Evolutionary conservation across 2,888 invertebrate species (phyloP).

Genomic region (Slavum lentiscoides): DNA sequence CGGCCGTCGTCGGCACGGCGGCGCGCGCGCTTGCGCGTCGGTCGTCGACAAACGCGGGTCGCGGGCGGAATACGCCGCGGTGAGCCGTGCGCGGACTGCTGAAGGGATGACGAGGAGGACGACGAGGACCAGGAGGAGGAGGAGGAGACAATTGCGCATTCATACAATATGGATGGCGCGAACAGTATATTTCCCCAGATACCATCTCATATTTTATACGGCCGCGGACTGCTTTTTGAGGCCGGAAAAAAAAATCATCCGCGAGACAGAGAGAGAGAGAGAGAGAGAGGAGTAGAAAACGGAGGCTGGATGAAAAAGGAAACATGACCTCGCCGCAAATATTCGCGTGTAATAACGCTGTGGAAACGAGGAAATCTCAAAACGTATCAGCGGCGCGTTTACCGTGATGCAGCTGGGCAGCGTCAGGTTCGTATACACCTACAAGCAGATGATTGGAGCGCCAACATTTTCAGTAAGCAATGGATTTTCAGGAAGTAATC

Average conservation of each 20-base stretch:
- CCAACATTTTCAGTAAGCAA: too few species aligned
- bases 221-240: background rate
- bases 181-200: conserved; percentile 51
- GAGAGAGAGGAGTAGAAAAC: conserved; percentile 1
- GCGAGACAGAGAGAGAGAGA: background rate
- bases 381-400: too few species aligned
- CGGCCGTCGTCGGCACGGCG: background rate
- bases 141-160: conserved; percentile 27
- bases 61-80: background rate
- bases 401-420: too few species aligned
- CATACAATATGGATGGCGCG: conserved; percentile 45
- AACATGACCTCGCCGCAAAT: too few species aligned
- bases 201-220: conserved; percentile 53
- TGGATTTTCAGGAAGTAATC: too few species aligned
- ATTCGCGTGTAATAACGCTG: too few species aligned
- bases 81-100: background rate
- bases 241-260: background rate
- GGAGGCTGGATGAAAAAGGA: background rate
- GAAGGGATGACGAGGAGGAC: background rate
- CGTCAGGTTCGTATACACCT: too few species aligned
- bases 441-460: too few species aligned
- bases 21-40: background rate
- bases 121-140: background rate
- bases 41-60: background rate
- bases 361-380: too few species aligned